Evolutionary conservation across 2,888 invertebrate genomes (phyloP), one percentile per base, ranked within the genome.

Genomic region (Machimus rusticus): DNA sequence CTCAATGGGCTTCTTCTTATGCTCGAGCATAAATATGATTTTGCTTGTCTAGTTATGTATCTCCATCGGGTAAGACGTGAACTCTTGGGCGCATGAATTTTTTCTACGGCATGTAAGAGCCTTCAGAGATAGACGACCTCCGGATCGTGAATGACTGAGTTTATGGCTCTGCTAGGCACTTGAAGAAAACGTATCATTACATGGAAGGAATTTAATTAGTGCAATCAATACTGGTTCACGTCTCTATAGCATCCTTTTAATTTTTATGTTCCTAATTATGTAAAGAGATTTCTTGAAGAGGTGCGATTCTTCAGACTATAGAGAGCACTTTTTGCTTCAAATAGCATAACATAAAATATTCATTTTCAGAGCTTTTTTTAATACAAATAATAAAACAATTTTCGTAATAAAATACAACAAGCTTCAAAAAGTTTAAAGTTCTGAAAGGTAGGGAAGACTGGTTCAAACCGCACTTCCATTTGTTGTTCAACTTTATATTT

Each of bases 11-110:
- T 43, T n/a, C 43, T 43, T 43, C 78, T 43, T 19, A 8, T 43
- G 43, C 77, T 77, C 77, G 19, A 12, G 77, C 77, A 78, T 43
- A 78, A 78, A 78, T 78, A 78, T 78, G 78, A 78, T 78, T 78
- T 78, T 43, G 43, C 78, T 78, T 14, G 23, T 39, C n/a, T 78
- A 51, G 51, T 51, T 51, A 51, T 51, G 51, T 51, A 51, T 51
- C n/a, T 19, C n/a, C 51, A n/a, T 51, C n/a, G 51, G n/a, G 51
- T 51, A 43, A 19, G n/a, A 46, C 14, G 16, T 46, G 28, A 78
- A 43, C 43, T 78, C 43, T 39, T 19, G 23, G 43, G 43, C 16
- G 34, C 19, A 43, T 78, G 39, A 43, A 43, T 34, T 78, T 78
- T 43, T 43, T 16, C 78, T 19, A 4, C 12, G n/a, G 19, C 43